Base-by-base conservation (phyloP, 2,888 invertebrate species). In the Torymus tubicola region DNA sequence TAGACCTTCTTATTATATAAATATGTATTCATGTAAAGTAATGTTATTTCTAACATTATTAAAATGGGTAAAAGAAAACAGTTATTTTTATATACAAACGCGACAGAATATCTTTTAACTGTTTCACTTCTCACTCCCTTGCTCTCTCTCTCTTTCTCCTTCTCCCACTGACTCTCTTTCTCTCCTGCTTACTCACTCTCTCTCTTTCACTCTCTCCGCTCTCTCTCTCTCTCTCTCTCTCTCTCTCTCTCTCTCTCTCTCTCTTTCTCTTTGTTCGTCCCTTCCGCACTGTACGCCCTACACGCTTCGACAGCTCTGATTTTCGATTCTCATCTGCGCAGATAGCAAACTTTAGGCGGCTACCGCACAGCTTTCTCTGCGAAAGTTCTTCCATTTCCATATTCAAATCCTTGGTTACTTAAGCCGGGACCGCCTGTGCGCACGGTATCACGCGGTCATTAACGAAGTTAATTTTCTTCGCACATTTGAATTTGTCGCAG, bases 341-440 rank as follows among this genome's bases (percentile, higher is more conserved):
- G 77, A 80, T 63, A 78, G 80, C 72, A 75, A 82, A 81, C 75
- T 81, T 78, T 60, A 61, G 69, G 73, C 78, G 42, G 42, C 42
- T 42, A 42, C 42, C 42, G 42, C 42, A 42, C 42, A 42, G 42
- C 42, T 42, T 42, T 42, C 71, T 72, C 73, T 65, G 16, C 65
- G 69, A 73, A 81, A 77, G 73, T 79, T 82, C 75, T 73, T 81
- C 70, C 76, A 84, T 85, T 84, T 84, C 82, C 85, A 85, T 84
- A 84, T 84, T 84, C 83, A 84, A 84, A 84, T 84, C 79, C 76
- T 81, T 81, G 80, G 82, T 83, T 84, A 82, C 82, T 84, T 80
- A 82, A 82, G 78, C 69, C 81, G 81, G 63, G 82, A 64, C 5
- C 42, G 42, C 42, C 42, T 42, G 42, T 42, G 42, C 69, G 64